phyloP scores from a whole-genome alignment of 2,888 invertebrate species.

The Ectropis crepuscularia region DNA sequence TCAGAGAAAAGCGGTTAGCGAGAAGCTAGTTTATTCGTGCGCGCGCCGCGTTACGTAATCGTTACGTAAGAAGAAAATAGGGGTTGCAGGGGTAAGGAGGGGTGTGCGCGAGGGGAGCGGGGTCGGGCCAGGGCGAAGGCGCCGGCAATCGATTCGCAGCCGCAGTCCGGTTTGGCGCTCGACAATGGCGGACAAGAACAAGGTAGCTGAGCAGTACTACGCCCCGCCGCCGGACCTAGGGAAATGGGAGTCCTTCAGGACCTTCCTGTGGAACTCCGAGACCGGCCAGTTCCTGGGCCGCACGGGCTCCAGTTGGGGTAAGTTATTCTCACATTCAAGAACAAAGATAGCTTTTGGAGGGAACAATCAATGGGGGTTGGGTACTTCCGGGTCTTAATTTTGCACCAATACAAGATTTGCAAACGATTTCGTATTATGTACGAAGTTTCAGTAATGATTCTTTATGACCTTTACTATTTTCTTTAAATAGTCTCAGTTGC shows the following conservation, averaged over 20 bases:
- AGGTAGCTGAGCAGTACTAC: slow-evolving; percentile 90
- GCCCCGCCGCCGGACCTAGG: slow-evolving; percentile 92
- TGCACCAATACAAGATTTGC: not conserved
- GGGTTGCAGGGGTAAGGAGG: slow-evolving; percentile 66
- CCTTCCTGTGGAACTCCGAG: slow-evolving; percentile 96
- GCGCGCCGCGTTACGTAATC: slow-evolving; percentile 80
- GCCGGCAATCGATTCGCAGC: slow-evolving; percentile 75
- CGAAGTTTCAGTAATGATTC: slow-evolving; percentile 1
- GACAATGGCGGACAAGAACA: slow-evolving; percentile 90
- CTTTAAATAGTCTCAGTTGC: slow-evolving; percentile 25
- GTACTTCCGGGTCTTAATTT: slow-evolving; percentile 8
- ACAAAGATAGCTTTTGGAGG: slow-evolving; percentile 57
- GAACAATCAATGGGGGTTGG: slow-evolving; percentile 52
- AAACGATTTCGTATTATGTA: not conserved
- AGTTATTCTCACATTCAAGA: slow-evolving; percentile 76
- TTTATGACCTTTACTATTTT: not conserved
- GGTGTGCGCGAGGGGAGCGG: slow-evolving; percentile 51
- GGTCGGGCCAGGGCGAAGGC: slow-evolving; percentile 64
- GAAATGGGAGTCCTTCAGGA: slow-evolving; percentile 93
- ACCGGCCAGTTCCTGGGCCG: slow-evolving; percentile 96
- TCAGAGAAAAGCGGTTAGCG: slow-evolving; percentile 46
- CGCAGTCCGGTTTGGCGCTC: slow-evolving; percentile 77
- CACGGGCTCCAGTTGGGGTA: slow-evolving; percentile 97
- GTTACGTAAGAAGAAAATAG: slow-evolving; percentile 73
- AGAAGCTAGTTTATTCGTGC: slow-evolving; percentile 66